A percentile compares a stretch with the other conserved stretches of the same genome.
Conservation (phyloP, 2,888 invertebrate species). For the Ectemnius lituratus region DNA sequence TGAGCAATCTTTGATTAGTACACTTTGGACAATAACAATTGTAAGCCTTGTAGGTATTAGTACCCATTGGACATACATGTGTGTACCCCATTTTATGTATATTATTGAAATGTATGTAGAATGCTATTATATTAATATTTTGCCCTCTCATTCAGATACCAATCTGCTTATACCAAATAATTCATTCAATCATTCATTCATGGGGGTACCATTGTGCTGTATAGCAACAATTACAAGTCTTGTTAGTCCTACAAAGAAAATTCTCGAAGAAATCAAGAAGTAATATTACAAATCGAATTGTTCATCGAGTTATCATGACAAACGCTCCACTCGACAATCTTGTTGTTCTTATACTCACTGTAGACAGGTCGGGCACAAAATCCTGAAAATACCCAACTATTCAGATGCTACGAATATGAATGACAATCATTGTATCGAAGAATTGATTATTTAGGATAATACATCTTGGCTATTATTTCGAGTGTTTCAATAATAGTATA, state of each 20-base stretch:
- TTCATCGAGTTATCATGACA: conserved; percentile 72
- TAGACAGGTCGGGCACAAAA: conserved; percentile 78
- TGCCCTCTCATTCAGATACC: conserved; percentile 76
- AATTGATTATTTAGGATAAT: conserved; percentile 32
- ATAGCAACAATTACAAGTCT: conserved; percentile 63
- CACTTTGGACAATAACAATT: conserved; percentile 45
- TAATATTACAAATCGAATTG: conserved; percentile 59
- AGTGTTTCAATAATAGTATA: conserved; percentile 7
- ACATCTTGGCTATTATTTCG: conserved; percentile 3
- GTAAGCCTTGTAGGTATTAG: conserved; percentile 60
- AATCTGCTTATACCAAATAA: conserved; percentile 67
- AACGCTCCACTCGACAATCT: conserved; percentile 76
- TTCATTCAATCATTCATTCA: conserved; percentile 65
- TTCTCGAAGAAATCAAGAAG: conserved; percentile 63
- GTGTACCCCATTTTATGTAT: conserved; percentile 58
- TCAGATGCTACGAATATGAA: conserved; percentile 64
- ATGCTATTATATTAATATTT: conserved; percentile 77
- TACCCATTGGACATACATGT: conserved; percentile 65
- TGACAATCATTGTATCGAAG: conserved; percentile 21
- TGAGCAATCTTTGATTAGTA: conserved; percentile 56
- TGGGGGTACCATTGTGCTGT: conserved; percentile 62
- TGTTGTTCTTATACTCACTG: conserved; percentile 78
- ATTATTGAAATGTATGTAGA: conserved; percentile 55
- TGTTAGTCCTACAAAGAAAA: conserved; percentile 75
- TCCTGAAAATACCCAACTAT: conserved; percentile 79